These are phyloP conservation scores for Diadema setosum DNA, from an alignment of 35 echinoderm and acorn worm genomes.

Conservation along the genomic window DNA sequence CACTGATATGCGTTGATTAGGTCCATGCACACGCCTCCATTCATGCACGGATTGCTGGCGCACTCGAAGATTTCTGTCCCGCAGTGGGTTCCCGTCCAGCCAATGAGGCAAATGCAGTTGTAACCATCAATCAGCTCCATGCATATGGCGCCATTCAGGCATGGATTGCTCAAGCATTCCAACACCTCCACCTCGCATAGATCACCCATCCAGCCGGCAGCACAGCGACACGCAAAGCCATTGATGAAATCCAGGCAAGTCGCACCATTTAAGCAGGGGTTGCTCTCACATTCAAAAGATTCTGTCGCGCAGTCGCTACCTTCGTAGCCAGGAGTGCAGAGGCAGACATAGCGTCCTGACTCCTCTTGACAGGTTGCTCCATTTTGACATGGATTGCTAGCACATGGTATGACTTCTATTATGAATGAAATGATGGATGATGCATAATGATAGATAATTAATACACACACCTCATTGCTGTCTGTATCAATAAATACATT, in stretches of 20 bases:
- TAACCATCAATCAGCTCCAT: background rate
- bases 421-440: background rate
- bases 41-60: conserved; percentile 43
- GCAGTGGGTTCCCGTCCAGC: conserved; percentile 42
- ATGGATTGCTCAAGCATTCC: conserved; percentile 41
- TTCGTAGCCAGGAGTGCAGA: conserved; percentile 30
- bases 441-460: too few species aligned
- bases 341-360: conserved; percentile 31
- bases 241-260: background rate
- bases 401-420: conserved; percentile 59
- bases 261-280: conserved; percentile 20
- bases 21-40: conserved; percentile 64
- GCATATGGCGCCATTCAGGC: conserved; percentile 30
- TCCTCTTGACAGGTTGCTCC: conserved; percentile 55
- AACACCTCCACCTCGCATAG: background rate
- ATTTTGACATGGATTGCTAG: conserved; percentile 67
- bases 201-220: background rate
- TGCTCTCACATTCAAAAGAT: background rate
- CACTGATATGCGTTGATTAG: conserved; percentile 7
- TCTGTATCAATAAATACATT: too few species aligned
- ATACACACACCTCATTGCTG: too few species aligned
- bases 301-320: conserved; percentile 22
- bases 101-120: background rate
- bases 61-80: conserved; percentile 46
- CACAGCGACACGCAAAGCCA: background rate